Evolutionary conservation across 2,113 vertebrate genomes (phyloP).

Genomic region (Dendropsophus ebraccatus): DNA sequence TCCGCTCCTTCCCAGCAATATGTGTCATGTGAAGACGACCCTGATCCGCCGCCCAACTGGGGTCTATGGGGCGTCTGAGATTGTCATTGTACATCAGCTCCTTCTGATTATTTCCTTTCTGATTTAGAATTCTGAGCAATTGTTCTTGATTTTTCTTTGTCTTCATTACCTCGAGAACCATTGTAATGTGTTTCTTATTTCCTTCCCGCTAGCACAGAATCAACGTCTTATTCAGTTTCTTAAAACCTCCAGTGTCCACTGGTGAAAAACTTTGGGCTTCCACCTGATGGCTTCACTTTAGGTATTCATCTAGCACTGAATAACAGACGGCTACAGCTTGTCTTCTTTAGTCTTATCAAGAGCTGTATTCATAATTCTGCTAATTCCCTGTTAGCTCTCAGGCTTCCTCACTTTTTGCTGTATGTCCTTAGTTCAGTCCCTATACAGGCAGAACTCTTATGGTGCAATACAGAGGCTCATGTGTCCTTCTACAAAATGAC

Average conservation of each 20-base stretch:
- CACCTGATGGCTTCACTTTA: background rate
- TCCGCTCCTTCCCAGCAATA: background rate
- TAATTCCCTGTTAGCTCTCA: background rate
- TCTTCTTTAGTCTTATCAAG: background rate
- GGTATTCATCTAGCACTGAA: background rate
- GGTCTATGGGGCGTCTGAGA: background rate
- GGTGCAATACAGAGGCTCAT: no score
- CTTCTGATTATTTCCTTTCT: background rate
- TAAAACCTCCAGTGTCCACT: background rate
- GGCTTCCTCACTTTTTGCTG: no score
- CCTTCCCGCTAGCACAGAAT: background rate
- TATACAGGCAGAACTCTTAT: no score
- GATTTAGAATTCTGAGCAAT: background rate
- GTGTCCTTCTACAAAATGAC: no score
- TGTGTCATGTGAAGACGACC: background rate
- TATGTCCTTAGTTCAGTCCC: no score
- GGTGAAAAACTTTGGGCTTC: background rate
- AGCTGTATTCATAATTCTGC: no score
- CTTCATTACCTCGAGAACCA: background rate
- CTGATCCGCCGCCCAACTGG: background rate
- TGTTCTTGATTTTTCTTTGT: constrained; percentile 35
- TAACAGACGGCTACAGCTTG: no score
- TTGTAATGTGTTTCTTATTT: background rate
- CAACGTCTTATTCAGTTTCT: background rate
- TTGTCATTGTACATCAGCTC: background rate